phyloP scores from a whole-genome alignment of 2,113 vertebrate species.

The Coreoperca whiteheadi region DNA sequence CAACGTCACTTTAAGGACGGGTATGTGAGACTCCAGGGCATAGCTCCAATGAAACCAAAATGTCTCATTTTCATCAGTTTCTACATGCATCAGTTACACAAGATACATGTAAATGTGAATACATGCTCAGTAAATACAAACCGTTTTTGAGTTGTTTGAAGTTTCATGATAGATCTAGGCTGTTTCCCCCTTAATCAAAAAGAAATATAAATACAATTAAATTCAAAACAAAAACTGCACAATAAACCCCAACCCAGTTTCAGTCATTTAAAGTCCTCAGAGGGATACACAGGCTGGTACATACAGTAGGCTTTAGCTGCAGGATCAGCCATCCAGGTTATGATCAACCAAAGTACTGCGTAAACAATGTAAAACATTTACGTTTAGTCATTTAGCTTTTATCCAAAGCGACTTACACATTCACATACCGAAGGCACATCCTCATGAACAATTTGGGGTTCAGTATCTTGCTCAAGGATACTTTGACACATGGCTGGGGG shows the following conservation, averaged over 20 bases:
- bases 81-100: neutral
- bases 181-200: neutral
- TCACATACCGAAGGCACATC: no score
- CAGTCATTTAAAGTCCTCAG: neutral
- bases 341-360: neutral
- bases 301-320: neutral
- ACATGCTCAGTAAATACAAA: neutral
- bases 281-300: neutral
- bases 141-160: neutral
- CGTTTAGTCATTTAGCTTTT: no score
- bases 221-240: neutral
- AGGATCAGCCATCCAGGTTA: neutral
- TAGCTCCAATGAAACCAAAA: neutral
- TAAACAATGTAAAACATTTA: neutral
- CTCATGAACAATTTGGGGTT: no score
- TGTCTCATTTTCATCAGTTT: no score
- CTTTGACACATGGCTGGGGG: no score
- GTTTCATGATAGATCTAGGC: neutral
- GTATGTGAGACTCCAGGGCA: neutral
- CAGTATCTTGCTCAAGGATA: no score
- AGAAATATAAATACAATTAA: neutral
- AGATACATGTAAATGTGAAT: neutral
- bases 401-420: no score
- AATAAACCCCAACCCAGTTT: constrained; percentile 10
- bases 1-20: neutral